Conservation (phyloP, 1,140 invertebrate species). For the Ganaspis sp. region DNA sequence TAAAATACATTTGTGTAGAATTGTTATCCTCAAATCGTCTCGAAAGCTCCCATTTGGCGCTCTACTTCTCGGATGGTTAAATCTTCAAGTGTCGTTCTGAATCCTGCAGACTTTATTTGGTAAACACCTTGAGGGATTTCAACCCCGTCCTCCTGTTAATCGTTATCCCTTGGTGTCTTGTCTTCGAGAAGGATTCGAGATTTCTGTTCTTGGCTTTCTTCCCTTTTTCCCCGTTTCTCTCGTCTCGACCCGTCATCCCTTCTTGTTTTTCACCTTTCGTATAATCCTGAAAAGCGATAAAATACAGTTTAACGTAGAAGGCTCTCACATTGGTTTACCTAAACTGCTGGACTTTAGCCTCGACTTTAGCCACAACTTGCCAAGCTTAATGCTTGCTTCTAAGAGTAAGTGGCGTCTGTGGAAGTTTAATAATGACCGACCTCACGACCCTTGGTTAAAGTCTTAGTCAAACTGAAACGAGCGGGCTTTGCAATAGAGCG, state of each 20-base stretch:
- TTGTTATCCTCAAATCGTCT: background rate
- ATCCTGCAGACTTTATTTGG: background rate
- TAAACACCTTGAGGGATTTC: background rate
- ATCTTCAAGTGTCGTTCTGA: background rate
- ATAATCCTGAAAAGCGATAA: conserved; percentile 6
- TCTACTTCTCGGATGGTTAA: conserved; percentile 8
- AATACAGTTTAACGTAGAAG: conserved; percentile 20
- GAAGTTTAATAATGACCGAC: conserved; percentile 9
- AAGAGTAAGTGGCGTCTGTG: conserved; percentile 25
- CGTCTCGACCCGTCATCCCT: background rate
- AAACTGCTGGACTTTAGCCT: conserved; percentile 10
- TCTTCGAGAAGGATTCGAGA: conserved; percentile 27
- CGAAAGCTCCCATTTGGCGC: background rate
- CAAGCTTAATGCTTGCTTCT: conserved; percentile 37
- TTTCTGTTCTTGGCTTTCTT: conserved; percentile 30
- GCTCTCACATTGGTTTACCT: conserved; percentile 30
- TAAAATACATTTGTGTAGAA: background rate
- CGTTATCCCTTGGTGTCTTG: background rate
- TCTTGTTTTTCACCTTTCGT: conserved; percentile 32
- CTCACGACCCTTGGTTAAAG: conserved; percentile 5
- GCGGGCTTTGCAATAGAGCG: background rate
- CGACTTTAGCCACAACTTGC: conserved; percentile 27
- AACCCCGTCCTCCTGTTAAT: conserved; percentile 12
- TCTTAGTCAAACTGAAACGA: conserved; percentile 19
- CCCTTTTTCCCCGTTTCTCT: conserved; percentile 1